Conservation (phyloP, 2,888 invertebrate genomes). For the Lottia scabra region DNA sequence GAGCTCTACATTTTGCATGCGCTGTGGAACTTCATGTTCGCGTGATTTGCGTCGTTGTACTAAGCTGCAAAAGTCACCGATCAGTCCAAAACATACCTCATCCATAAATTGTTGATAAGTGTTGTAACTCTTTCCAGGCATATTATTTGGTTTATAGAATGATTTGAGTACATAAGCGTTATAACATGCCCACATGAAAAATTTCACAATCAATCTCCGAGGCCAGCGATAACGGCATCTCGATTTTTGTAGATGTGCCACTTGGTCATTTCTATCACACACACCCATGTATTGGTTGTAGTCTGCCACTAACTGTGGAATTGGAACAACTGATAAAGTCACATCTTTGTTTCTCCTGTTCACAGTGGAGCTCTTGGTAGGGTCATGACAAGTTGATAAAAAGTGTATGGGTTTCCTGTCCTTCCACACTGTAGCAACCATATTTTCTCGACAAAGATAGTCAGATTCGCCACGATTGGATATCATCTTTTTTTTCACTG, state of each 20-base stretch:
- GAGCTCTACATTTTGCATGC: constrained; percentile 15
- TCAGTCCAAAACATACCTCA: constrained; percentile 12
- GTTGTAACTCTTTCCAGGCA: not conserved
- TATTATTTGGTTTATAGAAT: not conserved
- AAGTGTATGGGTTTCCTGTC: constrained; percentile 24
- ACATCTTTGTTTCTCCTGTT: constrained; percentile 5
- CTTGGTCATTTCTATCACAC: constrained; percentile 27
- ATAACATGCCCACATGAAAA: constrained; percentile 21
- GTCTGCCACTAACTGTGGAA: constrained; percentile 15
- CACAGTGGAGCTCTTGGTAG: constrained; percentile 1
- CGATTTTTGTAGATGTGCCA: constrained; percentile 20
- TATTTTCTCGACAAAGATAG: not conserved
- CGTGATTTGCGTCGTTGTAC: constrained; percentile 9
- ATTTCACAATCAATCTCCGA: constrained; percentile 22
- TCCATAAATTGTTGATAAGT: constrained; percentile 19
- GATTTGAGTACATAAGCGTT: constrained; percentile 1
- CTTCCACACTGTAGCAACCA: constrained; percentile 12
- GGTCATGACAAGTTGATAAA: constrained; percentile 17
- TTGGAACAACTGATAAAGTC: not conserved
- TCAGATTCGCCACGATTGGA: not conserved
- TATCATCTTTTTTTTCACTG: not conserved
- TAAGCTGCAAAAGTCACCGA: constrained; percentile 14
- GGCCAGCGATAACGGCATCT: constrained; percentile 28
- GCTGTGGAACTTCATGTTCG: constrained; percentile 5
- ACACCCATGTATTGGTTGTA: constrained; percentile 28